phyloP scores from a whole-genome alignment of 2,888 invertebrate species.

The Nasonia oneida region DNA sequence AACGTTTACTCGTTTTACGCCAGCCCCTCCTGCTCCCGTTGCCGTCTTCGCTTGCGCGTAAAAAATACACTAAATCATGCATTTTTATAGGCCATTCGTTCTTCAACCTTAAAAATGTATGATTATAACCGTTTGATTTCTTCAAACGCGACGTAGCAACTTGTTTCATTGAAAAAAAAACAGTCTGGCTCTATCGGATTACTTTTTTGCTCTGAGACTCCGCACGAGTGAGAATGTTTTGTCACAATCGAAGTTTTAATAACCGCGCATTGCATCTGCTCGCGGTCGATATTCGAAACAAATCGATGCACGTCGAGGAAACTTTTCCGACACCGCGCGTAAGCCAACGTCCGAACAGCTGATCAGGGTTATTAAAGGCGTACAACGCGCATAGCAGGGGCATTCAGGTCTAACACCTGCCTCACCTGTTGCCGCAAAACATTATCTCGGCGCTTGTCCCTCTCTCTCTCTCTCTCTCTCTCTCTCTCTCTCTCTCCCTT shows the following conservation, averaged over 20 bases:
- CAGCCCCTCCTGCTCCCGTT: constrained; percentile 15
- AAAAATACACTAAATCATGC: constrained; percentile 58
- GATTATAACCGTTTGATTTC: constrained; percentile 56
- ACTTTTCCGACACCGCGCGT: background rate
- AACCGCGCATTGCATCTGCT: background rate
- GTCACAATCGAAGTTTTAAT: background rate
- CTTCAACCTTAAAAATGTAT: constrained; percentile 42
- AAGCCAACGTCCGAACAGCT: constrained; percentile 45
- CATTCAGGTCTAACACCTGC: constrained; percentile 78
- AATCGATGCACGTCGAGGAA: background rate
- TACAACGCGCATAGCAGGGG: constrained; percentile 68
- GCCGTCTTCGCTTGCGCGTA: constrained; percentile 23
- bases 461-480: constrained; percentile 28
- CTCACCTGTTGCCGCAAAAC: constrained; percentile 78
- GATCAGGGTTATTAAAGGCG: constrained; percentile 77
- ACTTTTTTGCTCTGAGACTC: background rate
- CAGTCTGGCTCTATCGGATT: constrained; percentile 47
- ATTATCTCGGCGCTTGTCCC: constrained; percentile 49
- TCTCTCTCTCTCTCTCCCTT: background rate
- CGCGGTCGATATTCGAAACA: background rate
- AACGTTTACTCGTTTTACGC: constrained; percentile 53
- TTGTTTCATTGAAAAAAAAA: constrained; percentile 45
- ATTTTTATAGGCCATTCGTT: constrained; percentile 59
- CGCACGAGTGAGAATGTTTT: constrained; percentile 16
- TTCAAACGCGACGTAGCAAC: constrained; percentile 31